phyloP scores from a whole-genome alignment of 2,888 invertebrate genomes.

The Cerastis rubricosa region DNA sequence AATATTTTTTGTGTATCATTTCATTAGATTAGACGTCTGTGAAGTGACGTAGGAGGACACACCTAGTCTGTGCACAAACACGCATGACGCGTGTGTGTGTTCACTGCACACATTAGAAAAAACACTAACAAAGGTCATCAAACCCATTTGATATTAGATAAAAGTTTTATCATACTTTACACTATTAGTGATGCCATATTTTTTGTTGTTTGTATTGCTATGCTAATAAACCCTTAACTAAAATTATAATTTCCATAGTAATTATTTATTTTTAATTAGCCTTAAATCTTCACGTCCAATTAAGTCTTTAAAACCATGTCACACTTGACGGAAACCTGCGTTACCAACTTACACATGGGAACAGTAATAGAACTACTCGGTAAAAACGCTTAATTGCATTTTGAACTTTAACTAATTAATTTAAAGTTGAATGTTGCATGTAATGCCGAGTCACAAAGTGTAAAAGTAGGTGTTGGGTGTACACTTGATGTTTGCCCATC shows the following conservation, averaged over 20 bases:
- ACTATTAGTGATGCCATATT: slow-evolving; percentile 52
- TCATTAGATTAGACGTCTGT: slow-evolving; percentile 36
- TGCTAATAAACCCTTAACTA: slow-evolving; percentile 55
- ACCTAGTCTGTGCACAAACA: slow-evolving; percentile 41
- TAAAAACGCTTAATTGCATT: slow-evolving; percentile 53
- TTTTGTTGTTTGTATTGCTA: slow-evolving; percentile 62
- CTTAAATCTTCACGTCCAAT: slow-evolving; percentile 68
- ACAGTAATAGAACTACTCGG: slow-evolving; percentile 49
- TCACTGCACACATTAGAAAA: slow-evolving; percentile 9
- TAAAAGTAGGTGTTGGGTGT: slow-evolving; percentile 54
- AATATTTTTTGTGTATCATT: slow-evolving; percentile 32
- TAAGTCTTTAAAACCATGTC: slow-evolving; percentile 71
- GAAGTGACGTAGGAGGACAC: slow-evolving; percentile 56
- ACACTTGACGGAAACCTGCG: slow-evolving; percentile 68
- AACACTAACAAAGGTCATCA: slow-evolving; percentile 52
- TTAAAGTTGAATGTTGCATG: slow-evolving; percentile 63
- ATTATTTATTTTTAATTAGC: slow-evolving; percentile 71
- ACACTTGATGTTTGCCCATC: slow-evolving; percentile 69
- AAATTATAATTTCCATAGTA: slow-evolving; percentile 56
- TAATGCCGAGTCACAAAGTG: slow-evolving; percentile 60
- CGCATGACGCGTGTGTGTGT: slow-evolving; percentile 13
- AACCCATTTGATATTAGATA: slow-evolving; percentile 65
- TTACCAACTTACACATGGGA: slow-evolving; percentile 56
- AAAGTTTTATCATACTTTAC: slow-evolving; percentile 48
- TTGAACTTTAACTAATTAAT: slow-evolving; percentile 61